phyloP scores from a whole-genome alignment of 2,113 vertebrate genomes.

The Cyphomyrus discorhynchus region DNA sequence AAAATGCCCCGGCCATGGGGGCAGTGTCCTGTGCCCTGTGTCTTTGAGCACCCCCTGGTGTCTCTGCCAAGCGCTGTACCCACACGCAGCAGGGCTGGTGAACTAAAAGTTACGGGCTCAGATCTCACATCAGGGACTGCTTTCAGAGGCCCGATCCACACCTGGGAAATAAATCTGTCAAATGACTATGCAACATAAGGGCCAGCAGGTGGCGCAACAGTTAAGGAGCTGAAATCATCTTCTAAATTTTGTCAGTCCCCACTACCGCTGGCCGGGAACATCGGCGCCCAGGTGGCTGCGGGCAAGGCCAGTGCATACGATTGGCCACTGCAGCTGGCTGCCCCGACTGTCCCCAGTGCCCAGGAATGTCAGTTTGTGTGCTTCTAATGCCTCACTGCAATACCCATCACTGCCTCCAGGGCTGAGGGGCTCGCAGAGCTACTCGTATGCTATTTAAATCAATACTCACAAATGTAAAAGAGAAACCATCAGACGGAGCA shows the following conservation, averaged over 20 bases:
- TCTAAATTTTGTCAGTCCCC: neutral
- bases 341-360: neutral
- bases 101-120: neutral
- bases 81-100: neutral
- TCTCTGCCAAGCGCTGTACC: neutral
- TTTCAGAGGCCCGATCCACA: neutral
- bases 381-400: neutral
- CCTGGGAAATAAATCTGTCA: neutral
- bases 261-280: neutral
- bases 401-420: neutral
- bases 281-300: too few relatives aligned
- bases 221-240: neutral
- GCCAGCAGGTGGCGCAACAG: neutral
- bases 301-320: too few relatives aligned
- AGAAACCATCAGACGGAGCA: neutral
- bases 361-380: neutral
- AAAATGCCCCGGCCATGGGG: neutral
- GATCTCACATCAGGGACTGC: neutral
- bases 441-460: neutral
- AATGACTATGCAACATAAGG: neutral
- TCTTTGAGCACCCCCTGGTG: neutral
- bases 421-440: neutral
- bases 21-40: neutral
- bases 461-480: neutral
- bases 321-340: too few relatives aligned